phyloP scores from a whole-genome alignment of 2,888 invertebrate species.

The Epinotia brunnichana region DNA sequence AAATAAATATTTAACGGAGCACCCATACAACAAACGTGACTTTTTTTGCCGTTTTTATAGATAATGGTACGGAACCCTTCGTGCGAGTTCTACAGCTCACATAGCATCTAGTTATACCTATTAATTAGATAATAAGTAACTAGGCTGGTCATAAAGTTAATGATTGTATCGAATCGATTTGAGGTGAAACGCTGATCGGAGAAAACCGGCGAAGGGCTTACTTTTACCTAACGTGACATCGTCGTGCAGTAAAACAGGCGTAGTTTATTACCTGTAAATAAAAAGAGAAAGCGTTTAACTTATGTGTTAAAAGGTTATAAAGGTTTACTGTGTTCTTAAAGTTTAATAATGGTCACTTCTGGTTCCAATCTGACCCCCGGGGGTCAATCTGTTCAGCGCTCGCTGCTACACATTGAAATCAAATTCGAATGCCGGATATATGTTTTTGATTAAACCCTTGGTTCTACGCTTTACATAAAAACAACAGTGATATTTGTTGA shows the following conservation, averaged over 20 bases:
- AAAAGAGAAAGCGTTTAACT: constrained; percentile 16
- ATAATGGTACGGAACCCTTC: too few species aligned
- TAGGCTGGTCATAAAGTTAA: not conserved
- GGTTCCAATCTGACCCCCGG: too few species aligned
- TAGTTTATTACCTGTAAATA: constrained; percentile 37
- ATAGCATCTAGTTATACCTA: too few species aligned
- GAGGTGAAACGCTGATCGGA: not conserved
- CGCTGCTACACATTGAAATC: not conserved
- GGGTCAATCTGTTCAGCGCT: too few species aligned
- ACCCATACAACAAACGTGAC: too few species aligned
- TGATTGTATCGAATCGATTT: not conserved
- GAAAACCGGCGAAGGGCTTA: constrained; percentile 5
- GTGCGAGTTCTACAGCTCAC: too few species aligned
- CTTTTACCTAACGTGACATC: constrained; percentile 7
- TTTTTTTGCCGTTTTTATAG: too few species aligned
- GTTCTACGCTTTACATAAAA: not conserved
- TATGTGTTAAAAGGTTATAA: constrained; percentile 1
- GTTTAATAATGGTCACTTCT: not conserved
- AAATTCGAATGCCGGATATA: not conserved
- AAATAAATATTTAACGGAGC: too few species aligned
- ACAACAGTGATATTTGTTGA: too few species aligned
- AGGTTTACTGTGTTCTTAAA: not conserved
- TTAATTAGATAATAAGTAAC: too few species aligned
- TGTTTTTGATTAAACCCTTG: not conserved
- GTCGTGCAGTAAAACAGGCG: not conserved